Evolutionary conservation across 1,140 invertebrate genomes (phyloP).

Genomic region (Procambarus clarkii): DNA sequence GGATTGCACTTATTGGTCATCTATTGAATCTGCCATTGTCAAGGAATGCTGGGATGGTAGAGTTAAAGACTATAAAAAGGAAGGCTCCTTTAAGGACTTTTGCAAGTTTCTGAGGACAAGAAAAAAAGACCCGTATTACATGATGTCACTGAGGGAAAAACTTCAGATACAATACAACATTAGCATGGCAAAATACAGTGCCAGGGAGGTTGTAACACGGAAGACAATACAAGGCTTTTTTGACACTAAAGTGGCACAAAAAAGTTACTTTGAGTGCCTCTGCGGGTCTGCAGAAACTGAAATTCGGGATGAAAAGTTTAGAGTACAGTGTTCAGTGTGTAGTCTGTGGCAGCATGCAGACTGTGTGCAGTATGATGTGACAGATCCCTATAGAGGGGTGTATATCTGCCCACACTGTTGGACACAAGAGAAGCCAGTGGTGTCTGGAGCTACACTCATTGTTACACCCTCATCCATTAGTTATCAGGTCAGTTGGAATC

Average conservation of each 20-base stretch:
- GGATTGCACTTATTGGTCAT: conserved; percentile 23
- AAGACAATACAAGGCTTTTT: conserved; percentile 73
- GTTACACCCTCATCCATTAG: conserved; percentile 84
- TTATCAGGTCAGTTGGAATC: conserved; percentile 73
- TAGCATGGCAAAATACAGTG: conserved; percentile 53
- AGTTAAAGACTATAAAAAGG: conserved; percentile 62
- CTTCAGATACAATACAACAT: conserved; percentile 49
- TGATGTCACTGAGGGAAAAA: conserved; percentile 65
- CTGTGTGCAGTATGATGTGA: conserved; percentile 80
- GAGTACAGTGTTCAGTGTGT: conserved; percentile 79
- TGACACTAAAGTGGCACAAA: conserved; percentile 73
- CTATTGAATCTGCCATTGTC: conserved; percentile 66
- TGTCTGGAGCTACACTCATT: conserved; percentile 83
- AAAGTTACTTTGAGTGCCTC: conserved; percentile 74
- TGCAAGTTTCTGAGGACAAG: conserved; percentile 63
- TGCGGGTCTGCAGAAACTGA: conserved; percentile 73
- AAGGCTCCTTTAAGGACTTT: conserved; percentile 70
- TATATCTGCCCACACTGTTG: conserved; percentile 83
- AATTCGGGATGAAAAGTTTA: conserved; percentile 72
- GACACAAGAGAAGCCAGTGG: conserved; percentile 77
- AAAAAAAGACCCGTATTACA: conserved; percentile 66
- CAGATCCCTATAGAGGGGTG: conserved; percentile 72
- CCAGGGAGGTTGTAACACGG: conserved; percentile 30
- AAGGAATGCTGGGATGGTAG: conserved; percentile 64
- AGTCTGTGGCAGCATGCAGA: conserved; percentile 80